Base-by-base conservation (phyloP, 2,888 invertebrate genomes). In the Acanthopleura granulata region DNA sequence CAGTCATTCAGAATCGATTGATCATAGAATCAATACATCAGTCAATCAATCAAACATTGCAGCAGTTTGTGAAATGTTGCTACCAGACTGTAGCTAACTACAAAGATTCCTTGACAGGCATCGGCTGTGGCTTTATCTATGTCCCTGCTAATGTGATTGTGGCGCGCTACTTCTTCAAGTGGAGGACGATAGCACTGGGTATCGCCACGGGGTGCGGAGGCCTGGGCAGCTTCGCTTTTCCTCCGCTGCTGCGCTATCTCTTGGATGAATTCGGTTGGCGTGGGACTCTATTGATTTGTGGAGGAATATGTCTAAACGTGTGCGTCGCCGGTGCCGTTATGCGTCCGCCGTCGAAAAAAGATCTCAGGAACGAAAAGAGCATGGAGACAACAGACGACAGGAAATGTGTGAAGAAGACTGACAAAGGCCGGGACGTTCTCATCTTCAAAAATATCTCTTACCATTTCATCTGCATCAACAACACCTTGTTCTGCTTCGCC, bases 361-460 rank as follows among this genome's bases (percentile, higher is more conserved):
- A 25, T 49, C 50, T 22, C 22, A 25, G 50, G 12, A 29, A 27
- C 9, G 25, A 57, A 62, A 12, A 62, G 4, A 16, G 3, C 9
- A 49, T 30, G 6, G 25, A 49, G 18, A 9, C 1, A 49, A 40
- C 71, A 22, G 49, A 18, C 15, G 40, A 29, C 18, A 40, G 25
- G 18, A 27, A 22, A 3, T 27, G 15, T 6, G 29, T 40, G 18
- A 30, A 50, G 9, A 75, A 50, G 29, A 22, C 15, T 27, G n/a
- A 25, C 9, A 30, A 49, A 50, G 30, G 30, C 49, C n/a, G 25
- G 15, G 40, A 75, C 27, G 25, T 62, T 18, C n/a, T 50, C 18
- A 72, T 79, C 25, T 75, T 78, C 27, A 69, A 73, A 62, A 77
- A 80, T 72, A 51, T 15, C 16, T 70, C 40, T 22, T 80, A 74